Evolutionary conservation across 1,140 invertebrate genomes (phyloP), one percentile per base, ranked within the genome.

Genomic region (Drosophila rufa): DNA sequence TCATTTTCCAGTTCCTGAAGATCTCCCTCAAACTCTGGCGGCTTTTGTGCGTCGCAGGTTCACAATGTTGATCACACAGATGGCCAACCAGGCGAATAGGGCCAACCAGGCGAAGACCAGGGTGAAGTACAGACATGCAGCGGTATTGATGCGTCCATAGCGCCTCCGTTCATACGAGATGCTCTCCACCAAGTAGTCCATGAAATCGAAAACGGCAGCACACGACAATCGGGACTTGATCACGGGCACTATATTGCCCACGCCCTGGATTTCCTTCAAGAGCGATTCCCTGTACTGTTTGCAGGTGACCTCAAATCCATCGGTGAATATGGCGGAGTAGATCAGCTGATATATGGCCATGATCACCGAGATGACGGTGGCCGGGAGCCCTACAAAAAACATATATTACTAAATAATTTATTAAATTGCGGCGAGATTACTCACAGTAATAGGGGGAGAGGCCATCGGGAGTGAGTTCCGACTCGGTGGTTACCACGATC

Each of bases 181-280:
- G 50, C 79, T 92, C 62, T 96, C 94, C 46, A 95, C 94, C 43
- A 96, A 80, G 76, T 96, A 96, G 84, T 96, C 96, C 95, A 96
- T 95, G 78, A 95, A 96, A 92, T 96, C 96, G 46, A 95, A 95
- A 47, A 96, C 94, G 0, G 95, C 94, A 38, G 94, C 94, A 82
- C 96, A 96, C 2, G 93, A 92, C 0, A 96, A 82, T 3, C 96
- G 94, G 12, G 94, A 94, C 74, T 95, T 94, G 66, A 96, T 95
- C 15, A 94, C 94, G 2, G 93, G 93, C 3, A 94, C 94, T 68
- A 95, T 94, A 45, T 94, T 94, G 22, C 95, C 95, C 43, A 93
- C 93, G 0, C 94, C 94, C 67, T 93, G 93, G 1, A 94, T 83
- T 70, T 94, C 93, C 94, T 93, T 94, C 2, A 95, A 93, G 59